These are phyloP conservation scores for Delia radicum DNA, from an alignment of 1,140 invertebrate genomes.

Conservation along the genomic window DNA sequence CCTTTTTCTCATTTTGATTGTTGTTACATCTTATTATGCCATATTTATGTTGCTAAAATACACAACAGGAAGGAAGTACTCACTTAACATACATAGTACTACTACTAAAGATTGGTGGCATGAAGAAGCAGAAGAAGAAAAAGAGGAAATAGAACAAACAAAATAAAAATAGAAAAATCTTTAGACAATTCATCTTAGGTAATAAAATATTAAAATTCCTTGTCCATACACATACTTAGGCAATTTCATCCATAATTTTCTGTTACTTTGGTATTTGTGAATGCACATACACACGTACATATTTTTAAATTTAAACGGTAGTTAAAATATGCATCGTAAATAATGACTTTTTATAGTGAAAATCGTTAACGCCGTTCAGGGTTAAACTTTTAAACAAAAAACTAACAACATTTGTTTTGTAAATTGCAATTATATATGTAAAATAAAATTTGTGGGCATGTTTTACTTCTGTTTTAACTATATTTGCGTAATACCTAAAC, in stretches of 20 bases:
- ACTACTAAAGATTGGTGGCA: not conserved
- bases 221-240: not conserved
- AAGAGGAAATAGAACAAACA: not conserved
- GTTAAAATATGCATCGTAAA: constrained; percentile 9
- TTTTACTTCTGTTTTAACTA: not conserved
- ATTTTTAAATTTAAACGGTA: constrained; percentile 20
- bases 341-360: constrained; percentile 10
- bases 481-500: not conserved
- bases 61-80: not conserved
- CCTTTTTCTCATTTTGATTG: no score
- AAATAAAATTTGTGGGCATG: not conserved
- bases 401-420: no score
- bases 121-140: not conserved
- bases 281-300: not conserved
- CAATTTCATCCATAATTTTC: not conserved
- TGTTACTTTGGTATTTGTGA: not conserved
- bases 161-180: not conserved
- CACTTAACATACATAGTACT: not conserved
- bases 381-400: not conserved
- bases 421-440: no score
- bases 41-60: not conserved
- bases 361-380: constrained; percentile 17
- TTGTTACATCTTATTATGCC: not conserved
- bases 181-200: not conserved
- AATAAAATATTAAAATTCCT: constrained; percentile 18